Conservation (phyloP, 2,113 vertebrate genomes). For the Puma concolor region DNA sequence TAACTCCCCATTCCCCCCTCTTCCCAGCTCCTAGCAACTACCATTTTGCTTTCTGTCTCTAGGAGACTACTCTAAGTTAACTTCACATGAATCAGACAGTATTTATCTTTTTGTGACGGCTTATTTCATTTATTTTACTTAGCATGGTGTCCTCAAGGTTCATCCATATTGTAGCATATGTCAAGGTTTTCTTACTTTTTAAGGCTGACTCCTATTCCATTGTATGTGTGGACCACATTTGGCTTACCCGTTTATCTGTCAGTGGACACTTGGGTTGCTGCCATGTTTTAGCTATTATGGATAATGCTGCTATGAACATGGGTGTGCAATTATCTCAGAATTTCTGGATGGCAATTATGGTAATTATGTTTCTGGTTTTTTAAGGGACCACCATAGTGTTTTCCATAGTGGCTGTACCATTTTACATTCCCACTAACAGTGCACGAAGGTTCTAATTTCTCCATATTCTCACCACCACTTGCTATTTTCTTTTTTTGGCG, state of each 20-base stretch:
- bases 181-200: not conserved
- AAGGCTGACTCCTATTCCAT: not conserved
- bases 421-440: not conserved
- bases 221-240: not conserved
- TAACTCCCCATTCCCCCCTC: not conserved
- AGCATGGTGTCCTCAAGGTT: not conserved
- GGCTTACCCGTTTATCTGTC: not conserved
- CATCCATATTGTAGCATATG: not conserved
- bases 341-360: not conserved
- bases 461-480: not conserved
- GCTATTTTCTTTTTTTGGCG: not conserved
- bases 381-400: not conserved
- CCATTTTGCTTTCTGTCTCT: not conserved
- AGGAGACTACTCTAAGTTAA: not conserved
- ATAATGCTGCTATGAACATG: not conserved
- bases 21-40: not conserved
- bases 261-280: not conserved
- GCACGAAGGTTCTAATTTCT: not conserved
- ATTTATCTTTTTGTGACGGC: not conserved
- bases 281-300: not conserved
- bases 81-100: not conserved
- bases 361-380: not conserved
- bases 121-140: conserved; percentile 21
- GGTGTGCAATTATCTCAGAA: not conserved
- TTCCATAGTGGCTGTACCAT: not conserved